Conservation (phyloP, 2,113 vertebrate genomes). For the Ia io region DNA sequence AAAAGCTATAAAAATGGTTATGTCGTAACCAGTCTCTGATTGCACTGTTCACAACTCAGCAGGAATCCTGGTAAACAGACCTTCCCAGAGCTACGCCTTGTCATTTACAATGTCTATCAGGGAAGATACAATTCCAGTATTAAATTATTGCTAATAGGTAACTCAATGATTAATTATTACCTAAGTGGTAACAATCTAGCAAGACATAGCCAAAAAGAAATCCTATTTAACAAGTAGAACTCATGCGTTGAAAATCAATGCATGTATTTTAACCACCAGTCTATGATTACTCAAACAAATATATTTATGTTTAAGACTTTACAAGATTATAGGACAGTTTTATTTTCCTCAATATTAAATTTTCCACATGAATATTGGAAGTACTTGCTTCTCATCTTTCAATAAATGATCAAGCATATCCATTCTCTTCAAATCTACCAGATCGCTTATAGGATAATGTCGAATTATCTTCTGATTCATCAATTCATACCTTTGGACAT, state of each 20-base stretch:
- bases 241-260: neutral
- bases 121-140: neutral
- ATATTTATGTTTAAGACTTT: neutral
- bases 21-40: neutral
- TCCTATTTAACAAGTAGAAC: neutral
- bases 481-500: neutral
- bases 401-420: neutral
- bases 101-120: neutral
- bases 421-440: neutral
- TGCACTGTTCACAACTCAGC: neutral
- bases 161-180: constrained; percentile 27
- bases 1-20: neutral
- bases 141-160: constrained; percentile 38
- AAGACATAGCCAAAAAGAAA: constrained; percentile 25
- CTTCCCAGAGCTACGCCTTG: neutral
- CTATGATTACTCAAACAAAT: neutral
- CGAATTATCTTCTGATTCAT: neutral
- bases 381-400: constrained; percentile 20
- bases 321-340: neutral
- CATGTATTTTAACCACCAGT: neutral
- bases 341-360: neutral
- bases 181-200: neutral
- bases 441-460: neutral
- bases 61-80: neutral
- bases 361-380: neutral